Conservation (phyloP, 1,140 invertebrate species). For the Apis florea region DNA sequence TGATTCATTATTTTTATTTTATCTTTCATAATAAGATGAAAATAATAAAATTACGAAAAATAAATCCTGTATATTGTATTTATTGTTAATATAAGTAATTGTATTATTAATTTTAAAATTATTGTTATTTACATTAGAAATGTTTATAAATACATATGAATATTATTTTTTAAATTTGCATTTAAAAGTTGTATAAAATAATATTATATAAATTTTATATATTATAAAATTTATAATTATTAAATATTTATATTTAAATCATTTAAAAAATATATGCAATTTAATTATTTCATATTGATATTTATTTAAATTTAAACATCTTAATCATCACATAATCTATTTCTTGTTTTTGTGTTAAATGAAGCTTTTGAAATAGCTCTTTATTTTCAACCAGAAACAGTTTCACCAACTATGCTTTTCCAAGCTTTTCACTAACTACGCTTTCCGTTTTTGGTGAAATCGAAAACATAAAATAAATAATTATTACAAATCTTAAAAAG, state of each 20-base stretch:
- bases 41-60: background rate
- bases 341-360: background rate
- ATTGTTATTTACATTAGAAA: background rate
- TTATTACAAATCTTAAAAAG: background rate
- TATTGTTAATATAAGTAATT: background rate
- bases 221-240: no score
- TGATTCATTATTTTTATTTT: background rate
- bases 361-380: background rate
- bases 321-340: background rate
- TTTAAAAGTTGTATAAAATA: no score
- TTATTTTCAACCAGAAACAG: background rate
- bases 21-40: background rate
- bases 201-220: no score
- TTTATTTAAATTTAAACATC: no score
- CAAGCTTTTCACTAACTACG: background rate
- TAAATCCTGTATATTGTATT: background rate
- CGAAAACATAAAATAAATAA: background rate
- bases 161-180: no score
- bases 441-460: background rate
- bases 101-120: background rate
- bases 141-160: no score
- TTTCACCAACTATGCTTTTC: background rate
- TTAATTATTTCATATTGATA: no score
- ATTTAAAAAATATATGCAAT: no score
- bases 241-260: no score